phyloP scores from a whole-genome alignment of 1,140 invertebrate species.

The Ruditapes philippinarum region DNA sequence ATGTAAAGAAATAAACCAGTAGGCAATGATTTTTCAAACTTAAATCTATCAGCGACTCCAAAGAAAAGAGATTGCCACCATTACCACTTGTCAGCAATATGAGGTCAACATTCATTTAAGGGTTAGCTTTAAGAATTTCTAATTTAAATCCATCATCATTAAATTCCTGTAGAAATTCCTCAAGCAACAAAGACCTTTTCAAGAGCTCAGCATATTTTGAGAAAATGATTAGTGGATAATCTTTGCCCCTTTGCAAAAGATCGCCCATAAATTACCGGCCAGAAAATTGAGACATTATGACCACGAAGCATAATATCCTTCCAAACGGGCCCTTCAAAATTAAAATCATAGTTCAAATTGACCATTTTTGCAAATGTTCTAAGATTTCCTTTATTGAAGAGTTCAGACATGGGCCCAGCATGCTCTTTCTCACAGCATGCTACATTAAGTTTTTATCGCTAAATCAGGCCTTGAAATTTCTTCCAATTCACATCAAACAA shows the following conservation, averaged over 20 bases:
- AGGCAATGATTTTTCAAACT: not conserved
- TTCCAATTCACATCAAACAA: conserved; percentile 10
- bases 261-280: not conserved
- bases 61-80: not conserved
- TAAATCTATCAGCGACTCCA: not conserved
- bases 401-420: not conserved
- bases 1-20: no score
- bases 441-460: conserved; percentile 12
- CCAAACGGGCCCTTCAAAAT: not conserved
- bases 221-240: conserved; percentile 23
- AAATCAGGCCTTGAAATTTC: conserved; percentile 25
- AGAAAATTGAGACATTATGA: not conserved
- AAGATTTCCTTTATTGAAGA: not conserved
- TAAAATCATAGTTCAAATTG: not conserved
- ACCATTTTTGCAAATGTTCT: not conserved
- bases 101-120: not conserved
- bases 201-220: conserved; percentile 27
- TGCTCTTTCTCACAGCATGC: not conserved
- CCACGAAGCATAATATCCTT: not conserved
- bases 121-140: not conserved
- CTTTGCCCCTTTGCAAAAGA: conserved; percentile 1
- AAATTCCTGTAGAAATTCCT: not conserved
- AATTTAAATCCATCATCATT: conserved; percentile 14
- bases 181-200: not conserved
- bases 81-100: not conserved